Percentiles rank a stretch among this genome's conserved stretches.
phyloP scores from a whole-genome alignment of 2,113 vertebrate species.

The Carassius carassius region DNA sequence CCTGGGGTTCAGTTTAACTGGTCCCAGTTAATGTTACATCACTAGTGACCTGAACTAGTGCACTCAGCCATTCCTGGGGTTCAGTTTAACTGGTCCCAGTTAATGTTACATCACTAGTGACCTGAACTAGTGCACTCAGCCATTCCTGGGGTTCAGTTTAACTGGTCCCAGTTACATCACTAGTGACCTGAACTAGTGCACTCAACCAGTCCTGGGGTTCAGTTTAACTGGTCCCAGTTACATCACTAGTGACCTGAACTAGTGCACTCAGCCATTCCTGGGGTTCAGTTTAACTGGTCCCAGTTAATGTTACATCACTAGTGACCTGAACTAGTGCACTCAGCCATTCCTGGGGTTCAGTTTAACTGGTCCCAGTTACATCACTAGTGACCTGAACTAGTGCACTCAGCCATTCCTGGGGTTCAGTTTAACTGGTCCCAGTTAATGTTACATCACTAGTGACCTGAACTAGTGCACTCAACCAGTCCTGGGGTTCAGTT shows the following conservation, averaged over 20 bases:
- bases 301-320: too few species aligned
- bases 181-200: conserved; percentile 38
- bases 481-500: conserved; percentile 30
- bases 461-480: conserved; percentile 50
- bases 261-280: conserved; percentile 55
- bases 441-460: too few species aligned
- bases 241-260: background rate
- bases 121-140: conserved; percentile 52
- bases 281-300: background rate
- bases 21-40: too few species aligned
- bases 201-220: conserved; percentile 47
- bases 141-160: conserved; percentile 5
- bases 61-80: conserved; percentile 51
- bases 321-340: conserved; percentile 46
- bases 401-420: conserved; percentile 54
- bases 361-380: background rate
- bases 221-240: background rate
- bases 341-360: conserved; percentile 33
- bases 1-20: conserved; percentile 3
- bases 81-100: background rate
- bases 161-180: background rate
- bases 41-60: conserved; percentile 23
- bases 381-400: background rate
- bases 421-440: background rate
- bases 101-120: background rate